Percentiles rank a stretch among this genome's conserved stretches.
Evolutionary conservation across 2,113 vertebrate genomes (phyloP).

Genomic region (Natator depressus): DNA sequence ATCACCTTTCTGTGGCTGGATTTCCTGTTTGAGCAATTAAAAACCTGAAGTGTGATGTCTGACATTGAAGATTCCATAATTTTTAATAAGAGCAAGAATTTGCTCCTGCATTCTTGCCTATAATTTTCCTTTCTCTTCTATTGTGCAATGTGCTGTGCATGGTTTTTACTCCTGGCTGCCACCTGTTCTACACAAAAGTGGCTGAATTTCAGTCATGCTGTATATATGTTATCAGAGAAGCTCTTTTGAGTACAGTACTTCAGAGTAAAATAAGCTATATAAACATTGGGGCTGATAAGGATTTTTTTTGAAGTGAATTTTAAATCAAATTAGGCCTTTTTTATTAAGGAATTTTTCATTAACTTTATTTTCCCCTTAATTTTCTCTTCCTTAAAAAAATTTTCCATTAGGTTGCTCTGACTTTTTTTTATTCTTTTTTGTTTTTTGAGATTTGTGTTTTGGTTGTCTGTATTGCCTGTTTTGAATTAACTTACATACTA

Average conservation of each 20-base stretch:
- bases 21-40: background rate
- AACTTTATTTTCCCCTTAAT: too few relatives aligned
- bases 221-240: background rate
- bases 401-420: too few relatives aligned
- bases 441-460: too few relatives aligned
- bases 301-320: background rate
- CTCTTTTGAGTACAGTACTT: background rate
- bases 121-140: background rate
- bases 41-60: background rate
- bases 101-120: fast-evolving
- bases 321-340: too few relatives aligned
- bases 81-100: background rate
- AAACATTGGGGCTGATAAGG: background rate
- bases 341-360: too few relatives aligned
- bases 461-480: too few relatives aligned
- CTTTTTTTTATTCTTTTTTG: too few relatives aligned
- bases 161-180: background rate
- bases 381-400: too few relatives aligned
- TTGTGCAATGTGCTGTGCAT: background rate
- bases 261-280: background rate
- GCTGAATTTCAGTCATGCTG: background rate
- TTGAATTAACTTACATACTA: too few relatives aligned
- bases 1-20: background rate
- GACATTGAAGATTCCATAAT: background rate
- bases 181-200: background rate